Percentiles rank a stretch among this genome's conserved stretches.
These are phyloP conservation scores for Samia ricini DNA, from an alignment of 1,140 invertebrate genomes.

Conservation along the genomic window DNA sequence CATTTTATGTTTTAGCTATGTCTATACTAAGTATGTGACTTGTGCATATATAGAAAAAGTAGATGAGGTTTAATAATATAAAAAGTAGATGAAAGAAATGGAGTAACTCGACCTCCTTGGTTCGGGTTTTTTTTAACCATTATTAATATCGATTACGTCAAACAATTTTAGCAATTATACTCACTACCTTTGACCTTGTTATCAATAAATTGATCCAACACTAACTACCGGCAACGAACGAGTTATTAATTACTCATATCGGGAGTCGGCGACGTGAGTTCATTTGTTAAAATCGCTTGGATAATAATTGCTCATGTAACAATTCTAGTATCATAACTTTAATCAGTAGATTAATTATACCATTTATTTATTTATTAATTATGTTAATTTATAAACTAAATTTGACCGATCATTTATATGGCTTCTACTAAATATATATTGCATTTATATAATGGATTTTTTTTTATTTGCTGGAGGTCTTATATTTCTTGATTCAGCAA, in stretches of 20 bases:
- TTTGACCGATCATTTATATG: too few relatives aligned
- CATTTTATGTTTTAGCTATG: too few relatives aligned
- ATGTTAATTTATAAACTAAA: too few relatives aligned
- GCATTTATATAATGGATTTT: too few relatives aligned
- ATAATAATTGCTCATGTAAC: not conserved
- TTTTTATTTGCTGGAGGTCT: too few relatives aligned
- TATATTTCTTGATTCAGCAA: too few relatives aligned
- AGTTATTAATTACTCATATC: conserved; percentile 15
- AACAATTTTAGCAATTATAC: conserved; percentile 1
- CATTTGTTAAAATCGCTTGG: conserved; percentile 22
- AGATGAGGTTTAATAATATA: not conserved
- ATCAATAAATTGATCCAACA: conserved; percentile 7
- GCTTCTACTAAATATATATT: too few relatives aligned
- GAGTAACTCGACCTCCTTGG: not conserved
- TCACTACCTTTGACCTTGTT: conserved; percentile 9
- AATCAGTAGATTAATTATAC: not conserved
- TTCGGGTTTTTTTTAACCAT: not conserved
- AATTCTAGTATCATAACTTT: not conserved
- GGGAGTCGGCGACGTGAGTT: conserved; percentile 21
- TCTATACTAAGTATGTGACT: not conserved
- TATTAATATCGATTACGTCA: conserved; percentile 10
- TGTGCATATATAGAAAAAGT: not conserved
- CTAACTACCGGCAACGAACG: conserved; percentile 20
- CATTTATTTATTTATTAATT: too few relatives aligned
- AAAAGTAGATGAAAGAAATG: not conserved